Evolutionary conservation across 2,797 vertebrate genomes (phyloP).

Genomic region (Sebastes steindachneri): DNA sequence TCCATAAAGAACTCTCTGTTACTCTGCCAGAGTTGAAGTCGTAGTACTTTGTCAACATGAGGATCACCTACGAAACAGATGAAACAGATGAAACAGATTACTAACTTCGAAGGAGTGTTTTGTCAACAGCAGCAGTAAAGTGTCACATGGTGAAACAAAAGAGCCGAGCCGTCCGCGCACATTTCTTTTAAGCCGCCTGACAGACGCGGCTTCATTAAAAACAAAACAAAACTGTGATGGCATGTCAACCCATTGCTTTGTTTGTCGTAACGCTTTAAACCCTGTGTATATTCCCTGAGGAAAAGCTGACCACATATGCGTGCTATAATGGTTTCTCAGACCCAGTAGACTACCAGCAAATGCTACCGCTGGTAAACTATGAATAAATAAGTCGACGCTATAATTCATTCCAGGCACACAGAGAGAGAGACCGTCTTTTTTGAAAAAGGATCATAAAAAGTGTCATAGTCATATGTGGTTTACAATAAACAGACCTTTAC

Average conservation of each 20-base stretch:
- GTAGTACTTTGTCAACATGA: constrained; percentile 95
- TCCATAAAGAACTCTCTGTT: constrained; percentile 96
- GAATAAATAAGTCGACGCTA: constrained; percentile 54
- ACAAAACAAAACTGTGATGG: constrained; percentile 24
- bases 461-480: constrained; percentile 18
- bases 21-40: constrained; percentile 96
- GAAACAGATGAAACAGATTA: constrained; percentile 66
- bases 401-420: constrained; percentile 33
- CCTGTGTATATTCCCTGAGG: constrained; percentile 14
- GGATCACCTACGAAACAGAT: constrained; percentile 89
- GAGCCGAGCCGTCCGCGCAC: neutral
- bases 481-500: constrained; percentile 32
- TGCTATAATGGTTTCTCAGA: constrained; percentile 26
- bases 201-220: constrained; percentile 56
- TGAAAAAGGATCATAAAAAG: constrained; percentile 58
- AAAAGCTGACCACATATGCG: constrained; percentile 34
- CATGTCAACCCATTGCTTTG: constrained; percentile 7
- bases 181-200: constrained; percentile 39
- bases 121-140: constrained; percentile 18
- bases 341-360: constrained; percentile 14
- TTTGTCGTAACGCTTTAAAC: constrained; percentile 10
- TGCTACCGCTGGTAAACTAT: constrained; percentile 31
- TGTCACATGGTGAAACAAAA: constrained; percentile 28
- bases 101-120: constrained; percentile 2
- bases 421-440: constrained; percentile 27